Conservation (phyloP, 1,140 invertebrate genomes). For the Cotesia vestalis region DNA sequence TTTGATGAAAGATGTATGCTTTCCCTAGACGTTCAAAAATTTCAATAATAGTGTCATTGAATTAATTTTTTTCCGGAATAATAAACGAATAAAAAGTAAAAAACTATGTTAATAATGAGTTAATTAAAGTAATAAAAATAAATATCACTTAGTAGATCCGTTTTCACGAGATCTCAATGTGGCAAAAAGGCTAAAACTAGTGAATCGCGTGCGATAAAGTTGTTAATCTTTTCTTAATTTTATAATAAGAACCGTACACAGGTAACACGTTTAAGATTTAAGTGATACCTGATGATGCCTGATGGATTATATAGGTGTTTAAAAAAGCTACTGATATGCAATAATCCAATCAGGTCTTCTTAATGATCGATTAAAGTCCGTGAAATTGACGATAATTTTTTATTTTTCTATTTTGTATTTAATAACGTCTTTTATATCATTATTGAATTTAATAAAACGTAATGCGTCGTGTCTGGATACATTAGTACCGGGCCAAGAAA, state of each 20-base stretch:
- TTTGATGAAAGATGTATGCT: too few relatives aligned
- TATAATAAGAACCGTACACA: not conserved
- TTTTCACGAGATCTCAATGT: not conserved
- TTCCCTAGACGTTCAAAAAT: not conserved
- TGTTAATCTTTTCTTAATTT: slow-evolving; percentile 4
- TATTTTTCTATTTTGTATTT: too few relatives aligned
- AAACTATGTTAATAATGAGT: not conserved
- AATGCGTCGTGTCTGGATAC: too few relatives aligned
- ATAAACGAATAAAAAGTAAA: not conserved
- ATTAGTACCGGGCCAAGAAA: too few relatives aligned
- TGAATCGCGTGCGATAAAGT: slow-evolving; percentile 19
- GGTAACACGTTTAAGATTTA: not conserved
- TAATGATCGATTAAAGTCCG: slow-evolving; percentile 40
- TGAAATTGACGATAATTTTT: slow-evolving; percentile 28
- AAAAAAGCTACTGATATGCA: too few relatives aligned
- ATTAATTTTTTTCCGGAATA: not conserved
- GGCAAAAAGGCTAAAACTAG: not conserved
- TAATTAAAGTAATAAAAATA: slow-evolving; percentile 11
- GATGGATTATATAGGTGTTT: slow-evolving; percentile 2
- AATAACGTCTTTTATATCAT: too few relatives aligned
- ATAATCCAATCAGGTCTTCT: slow-evolving; percentile 14
- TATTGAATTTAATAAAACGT: too few relatives aligned
- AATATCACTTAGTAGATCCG: not conserved
- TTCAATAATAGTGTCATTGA: not conserved
- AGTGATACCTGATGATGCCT: not conserved